Base-by-base conservation (phyloP, 2,888 invertebrate species). In the Xestobium rufovillosum region DNA sequence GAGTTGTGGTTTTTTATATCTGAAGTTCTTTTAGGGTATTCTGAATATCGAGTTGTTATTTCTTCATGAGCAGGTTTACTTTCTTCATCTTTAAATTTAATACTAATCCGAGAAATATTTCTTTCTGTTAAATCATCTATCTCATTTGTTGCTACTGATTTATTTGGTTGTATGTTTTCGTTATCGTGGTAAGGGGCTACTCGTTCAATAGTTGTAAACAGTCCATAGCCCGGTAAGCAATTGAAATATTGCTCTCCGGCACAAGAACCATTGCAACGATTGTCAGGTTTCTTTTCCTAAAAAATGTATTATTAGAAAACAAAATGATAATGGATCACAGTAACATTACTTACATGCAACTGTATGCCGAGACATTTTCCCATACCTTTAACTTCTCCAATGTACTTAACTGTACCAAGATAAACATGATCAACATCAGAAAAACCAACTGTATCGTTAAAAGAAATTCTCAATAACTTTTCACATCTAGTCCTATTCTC, bases 321-420 rank as follows among this genome's bases (percentile, higher is more conserved):
- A 3, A 31, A n/a, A n/a, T n/a, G n/a, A n/a, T n/a, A n/a, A n/a
- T n/a, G n/a, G n/a, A n/a, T n/a, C n/a, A n/a, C 11, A 26, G 11
- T 26, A 3, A 10, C 11, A 9, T 13, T 36, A 58, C 60, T 66
- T 63, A 76, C 76, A 68, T 72, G 61, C 50, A 76, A 51, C 51
- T 73, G 71, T 41, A 76, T 61, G 30, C 73, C 75, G 55, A 71
- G 70, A 53, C 71, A 72, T 52, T 69, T 69, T 44, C 75, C 72
- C 34, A 74, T 57, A 42, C 75, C 70, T 39, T 63, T 57, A 34
- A 74, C 72, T 31, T 61, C 57, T 17, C 76, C 76, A 49, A 75
- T 71, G 50, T 67, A 75, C 47, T 67, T 68, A 33, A 76, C 68
- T 43, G 66, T 65, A 15, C 70, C 65, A 34, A 64, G 51, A 29